These are phyloP conservation scores for Gobius niger DNA, from an alignment of 2,113 vertebrate genomes.

Conservation along the genomic window DNA sequence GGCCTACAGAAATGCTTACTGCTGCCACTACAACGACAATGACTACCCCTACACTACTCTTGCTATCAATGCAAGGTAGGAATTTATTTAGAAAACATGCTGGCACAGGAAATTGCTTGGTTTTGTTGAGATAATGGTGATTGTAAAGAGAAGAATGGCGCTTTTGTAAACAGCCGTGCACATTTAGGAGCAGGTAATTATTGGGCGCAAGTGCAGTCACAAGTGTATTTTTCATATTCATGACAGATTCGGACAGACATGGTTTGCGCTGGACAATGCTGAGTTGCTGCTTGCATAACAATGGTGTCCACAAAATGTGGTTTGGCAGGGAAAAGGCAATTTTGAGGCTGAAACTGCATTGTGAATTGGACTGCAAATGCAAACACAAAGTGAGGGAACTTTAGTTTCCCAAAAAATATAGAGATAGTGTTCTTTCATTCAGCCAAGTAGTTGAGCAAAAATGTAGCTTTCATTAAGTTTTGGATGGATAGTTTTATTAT, in stretches of 20 bases:
- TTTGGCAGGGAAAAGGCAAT: neutral
- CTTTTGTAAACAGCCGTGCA: neutral
- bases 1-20: too few relatives aligned
- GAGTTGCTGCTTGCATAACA: neutral
- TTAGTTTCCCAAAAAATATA: too few relatives aligned
- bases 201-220: neutral
- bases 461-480: too few relatives aligned
- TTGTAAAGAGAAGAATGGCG: constrained; percentile 4
- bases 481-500: too few relatives aligned
- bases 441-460: too few relatives aligned
- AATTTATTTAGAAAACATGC: neutral
- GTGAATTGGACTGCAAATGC: too few relatives aligned
- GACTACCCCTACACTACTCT: too few relatives aligned
- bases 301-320: neutral
- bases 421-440: too few relatives aligned
- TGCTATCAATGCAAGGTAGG: too few relatives aligned
- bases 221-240: constrained; percentile 21
- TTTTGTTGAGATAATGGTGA: constrained; percentile 8
- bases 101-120: neutral
- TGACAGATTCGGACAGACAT: constrained; percentile 40
- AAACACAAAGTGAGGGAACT: too few relatives aligned
- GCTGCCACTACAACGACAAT: too few relatives aligned
- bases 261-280: constrained; percentile 9
- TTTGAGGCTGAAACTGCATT: neutral
- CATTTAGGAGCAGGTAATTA: neutral